phyloP scores from a whole-genome alignment of 35 echinoderm and acorn worm species.

The Apostichopus californicus region DNA sequence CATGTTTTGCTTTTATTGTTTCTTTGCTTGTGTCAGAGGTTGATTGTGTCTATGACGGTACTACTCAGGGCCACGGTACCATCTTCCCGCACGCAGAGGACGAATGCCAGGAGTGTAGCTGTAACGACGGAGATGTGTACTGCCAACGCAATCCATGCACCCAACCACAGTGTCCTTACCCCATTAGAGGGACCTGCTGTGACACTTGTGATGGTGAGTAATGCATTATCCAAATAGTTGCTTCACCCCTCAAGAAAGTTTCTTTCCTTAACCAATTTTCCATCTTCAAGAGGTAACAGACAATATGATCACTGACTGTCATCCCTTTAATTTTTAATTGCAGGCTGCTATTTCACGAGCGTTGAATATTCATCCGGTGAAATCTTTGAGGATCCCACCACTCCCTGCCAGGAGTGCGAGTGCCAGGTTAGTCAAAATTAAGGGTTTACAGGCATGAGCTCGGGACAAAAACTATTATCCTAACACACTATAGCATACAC shows the following conservation, averaged over 20 bases:
- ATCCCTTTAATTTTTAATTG: background rate
- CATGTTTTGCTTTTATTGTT: background rate
- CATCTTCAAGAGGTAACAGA: no score
- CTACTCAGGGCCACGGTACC: constrained; percentile 41
- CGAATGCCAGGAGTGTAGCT: constrained; percentile 70
- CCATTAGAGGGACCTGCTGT: constrained; percentile 80
- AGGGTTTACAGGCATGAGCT: background rate
- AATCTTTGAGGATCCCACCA: constrained; percentile 64
- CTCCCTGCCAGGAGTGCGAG: constrained; percentile 83
- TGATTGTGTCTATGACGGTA: constrained; percentile 3
- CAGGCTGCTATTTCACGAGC: constrained; percentile 79
- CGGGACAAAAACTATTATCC: no score
- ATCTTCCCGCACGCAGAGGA: constrained; percentile 49
- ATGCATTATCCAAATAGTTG: no score
- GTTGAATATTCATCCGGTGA: constrained; percentile 67
- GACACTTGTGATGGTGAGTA: constrained; percentile 73
- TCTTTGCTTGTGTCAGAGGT: background rate
- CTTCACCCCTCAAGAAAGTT: no score
- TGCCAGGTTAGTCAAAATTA: constrained; percentile 63
- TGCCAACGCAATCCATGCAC: constrained; percentile 64
- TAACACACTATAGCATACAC: no score
- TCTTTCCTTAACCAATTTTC: no score
- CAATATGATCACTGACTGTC: no score
- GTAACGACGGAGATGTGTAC: constrained; percentile 75
- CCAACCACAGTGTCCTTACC: constrained; percentile 75